Evolutionary conservation across 2,113 vertebrate species (phyloP).

Genomic region (Typhlomys cinereus): DNA sequence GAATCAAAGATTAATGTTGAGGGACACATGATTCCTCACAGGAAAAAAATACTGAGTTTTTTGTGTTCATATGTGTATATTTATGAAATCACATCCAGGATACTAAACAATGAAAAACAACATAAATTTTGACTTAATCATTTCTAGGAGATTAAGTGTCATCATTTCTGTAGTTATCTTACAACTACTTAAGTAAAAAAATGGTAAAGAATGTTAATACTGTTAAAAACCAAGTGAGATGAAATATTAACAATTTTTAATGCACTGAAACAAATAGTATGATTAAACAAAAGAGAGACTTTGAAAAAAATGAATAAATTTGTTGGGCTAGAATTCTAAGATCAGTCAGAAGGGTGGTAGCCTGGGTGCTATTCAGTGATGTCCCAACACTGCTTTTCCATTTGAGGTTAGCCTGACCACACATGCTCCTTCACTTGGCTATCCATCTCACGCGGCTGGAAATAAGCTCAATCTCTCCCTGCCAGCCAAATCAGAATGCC

Average conservation of each 20-base stretch:
- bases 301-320: background rate
- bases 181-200: background rate
- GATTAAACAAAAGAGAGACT: background rate
- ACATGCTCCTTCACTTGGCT: background rate
- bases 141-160: constrained; percentile 4
- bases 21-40: constrained; percentile 13
- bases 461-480: constrained; percentile 2
- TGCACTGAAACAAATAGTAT: background rate
- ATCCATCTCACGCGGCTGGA: background rate
- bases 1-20: constrained; percentile 9
- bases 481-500: constrained; percentile 25
- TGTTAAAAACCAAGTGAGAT: constrained; percentile 11
- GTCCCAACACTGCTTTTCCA: constrained; percentile 18
- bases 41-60: constrained; percentile 9
- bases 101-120: constrained; percentile 4
- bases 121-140: constrained; percentile 33
- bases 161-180: constrained; percentile 36
- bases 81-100: constrained; percentile 55
- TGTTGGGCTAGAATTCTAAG: constrained; percentile 34
- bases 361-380: background rate
- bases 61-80: background rate
- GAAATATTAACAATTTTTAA: background rate
- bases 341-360: background rate
- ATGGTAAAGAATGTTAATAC: background rate
- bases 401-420: background rate